phyloP scores from a whole-genome alignment of 2,113 vertebrate genomes.

The Martes martes region DNA sequence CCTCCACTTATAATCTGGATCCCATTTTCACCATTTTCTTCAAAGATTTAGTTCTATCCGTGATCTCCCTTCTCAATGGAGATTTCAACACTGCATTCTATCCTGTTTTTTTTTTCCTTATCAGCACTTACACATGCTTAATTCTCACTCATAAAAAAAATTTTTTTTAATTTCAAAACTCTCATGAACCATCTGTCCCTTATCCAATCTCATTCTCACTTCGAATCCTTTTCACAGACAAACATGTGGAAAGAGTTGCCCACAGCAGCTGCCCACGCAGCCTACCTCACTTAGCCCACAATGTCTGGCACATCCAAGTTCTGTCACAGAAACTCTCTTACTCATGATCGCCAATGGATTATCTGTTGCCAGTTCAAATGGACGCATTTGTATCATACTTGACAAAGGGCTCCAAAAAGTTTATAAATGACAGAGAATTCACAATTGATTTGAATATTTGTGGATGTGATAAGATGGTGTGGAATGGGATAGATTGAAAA shows the following conservation, averaged over 20 bases:
- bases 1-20: neutral
- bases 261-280: neutral
- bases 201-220: neutral
- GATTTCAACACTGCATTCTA: neutral
- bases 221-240: neutral
- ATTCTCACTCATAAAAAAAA: neutral
- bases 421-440: neutral
- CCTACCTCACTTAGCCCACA: neutral
- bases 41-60: neutral
- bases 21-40: neutral
- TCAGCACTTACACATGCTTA: neutral
- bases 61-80: neutral
- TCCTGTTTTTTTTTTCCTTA: neutral
- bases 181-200: neutral
- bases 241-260: neutral
- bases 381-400: neutral
- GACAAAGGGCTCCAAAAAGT: neutral
- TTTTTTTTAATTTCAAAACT: neutral
- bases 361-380: neutral
- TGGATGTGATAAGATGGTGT: neutral
- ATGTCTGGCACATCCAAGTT: neutral
- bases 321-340: neutral
- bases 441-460: neutral
- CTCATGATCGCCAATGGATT: neutral
- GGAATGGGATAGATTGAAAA: neutral